Evolutionary conservation across 1,140 invertebrate species (phyloP), one percentile per base, ranked within the genome.

Genomic region (Rhyzopertha dominica): DNA sequence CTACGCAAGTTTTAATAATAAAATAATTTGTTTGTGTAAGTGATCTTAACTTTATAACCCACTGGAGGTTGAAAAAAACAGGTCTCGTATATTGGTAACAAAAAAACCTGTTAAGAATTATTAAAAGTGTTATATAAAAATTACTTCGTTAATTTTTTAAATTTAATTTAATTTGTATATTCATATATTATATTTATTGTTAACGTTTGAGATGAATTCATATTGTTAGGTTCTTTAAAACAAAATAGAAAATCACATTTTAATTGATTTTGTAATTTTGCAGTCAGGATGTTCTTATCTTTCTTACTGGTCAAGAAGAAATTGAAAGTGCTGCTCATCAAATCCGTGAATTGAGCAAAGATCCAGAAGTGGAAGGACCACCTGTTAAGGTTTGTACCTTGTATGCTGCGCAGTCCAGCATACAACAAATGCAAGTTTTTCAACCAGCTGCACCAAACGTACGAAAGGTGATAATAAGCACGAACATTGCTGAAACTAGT

Each of bases 241-340:
- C 26, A 5, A 41, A 36, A 25, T 42, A 16, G 18, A 35, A 35
- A 37, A 31, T 46, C 36, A 12, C 9, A 38, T 38, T 3, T 42
- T 28, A 29, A 20, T 30, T 43, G 47, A 24, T 57, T 56, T 54
- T 56, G 48, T n/a, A n/a, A 59, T 59, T 57, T 76, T 72, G 47
- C 59, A 87, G 82, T 56, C 76, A 85, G 56, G 92, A 96, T 66
- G 88, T 99, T 61, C 72, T 99, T 23, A 87, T 98, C n/a, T 99
- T 99, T 73, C 72, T 98, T 31, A 98, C 95, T 47, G 96, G 96
- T 3, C 93, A 98, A 74, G 95, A 99, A 68, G 96, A 99, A 79
- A 98, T 99, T 54, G 94, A 98, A 72, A 77, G 84, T 2, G 79
- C 91, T 43, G 85, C 81, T 25, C 71, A 77, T 43, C 83, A 81